A percentile compares a stretch with the other conserved stretches of the same genome.
These are phyloP conservation scores for Neostethus bicornis DNA, from an alignment of 2,797 vertebrate genomes.

Conservation along the genomic window DNA sequence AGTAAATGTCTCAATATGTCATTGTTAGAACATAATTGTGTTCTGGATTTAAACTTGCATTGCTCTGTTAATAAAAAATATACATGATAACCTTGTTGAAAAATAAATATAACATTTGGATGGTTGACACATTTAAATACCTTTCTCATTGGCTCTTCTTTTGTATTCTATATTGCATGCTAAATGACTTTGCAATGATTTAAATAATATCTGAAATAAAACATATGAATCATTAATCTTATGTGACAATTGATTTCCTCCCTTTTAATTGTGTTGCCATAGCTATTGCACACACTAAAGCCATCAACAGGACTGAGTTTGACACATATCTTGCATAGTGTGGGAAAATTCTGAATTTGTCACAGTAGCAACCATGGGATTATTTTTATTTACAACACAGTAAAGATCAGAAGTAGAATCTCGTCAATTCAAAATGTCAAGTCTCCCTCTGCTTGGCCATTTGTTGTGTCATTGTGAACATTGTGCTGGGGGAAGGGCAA, in stretches of 20 bases:
- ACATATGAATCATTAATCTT: constrained; percentile 37
- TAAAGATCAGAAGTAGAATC: constrained; percentile 87
- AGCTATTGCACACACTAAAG: constrained; percentile 60
- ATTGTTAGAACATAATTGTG: too few species aligned
- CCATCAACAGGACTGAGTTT: constrained; percentile 25
- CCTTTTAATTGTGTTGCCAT: constrained; percentile 52
- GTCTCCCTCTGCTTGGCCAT: constrained; percentile 93
- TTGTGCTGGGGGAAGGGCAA: constrained; percentile 89
- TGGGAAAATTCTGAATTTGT: constrained; percentile 73
- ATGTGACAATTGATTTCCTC: constrained; percentile 68
- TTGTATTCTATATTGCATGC: too few species aligned
- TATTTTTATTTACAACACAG: constrained; percentile 83
- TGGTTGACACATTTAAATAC: too few species aligned
- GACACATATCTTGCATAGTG: constrained; percentile 27
- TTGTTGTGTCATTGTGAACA: constrained; percentile 90
- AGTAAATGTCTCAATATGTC: too few species aligned
- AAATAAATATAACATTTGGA: too few species aligned
- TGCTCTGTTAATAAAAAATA: too few species aligned
- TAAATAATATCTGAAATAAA: constrained; percentile 69
- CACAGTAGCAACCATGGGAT: constrained; percentile 83
- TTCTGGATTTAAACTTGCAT: too few species aligned
- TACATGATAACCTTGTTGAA: too few species aligned
- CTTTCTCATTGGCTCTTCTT: too few species aligned
- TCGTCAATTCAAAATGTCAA: constrained; percentile 91
- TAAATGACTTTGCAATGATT: background rate